Conservation (phyloP, 2,888 invertebrate species). For the Melikaiella ostensackeni region DNA sequence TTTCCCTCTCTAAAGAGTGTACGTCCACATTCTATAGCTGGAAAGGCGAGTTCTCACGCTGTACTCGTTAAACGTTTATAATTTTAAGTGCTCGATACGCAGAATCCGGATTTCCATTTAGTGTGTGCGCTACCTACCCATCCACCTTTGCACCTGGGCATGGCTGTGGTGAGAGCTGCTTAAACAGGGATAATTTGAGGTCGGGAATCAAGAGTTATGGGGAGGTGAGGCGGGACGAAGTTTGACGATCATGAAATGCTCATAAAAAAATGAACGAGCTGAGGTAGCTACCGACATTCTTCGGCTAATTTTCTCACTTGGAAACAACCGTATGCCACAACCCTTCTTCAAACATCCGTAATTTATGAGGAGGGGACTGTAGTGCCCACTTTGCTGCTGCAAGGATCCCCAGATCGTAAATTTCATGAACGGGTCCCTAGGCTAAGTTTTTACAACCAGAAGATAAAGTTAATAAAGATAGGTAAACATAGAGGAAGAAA, state of each 20-base stretch:
- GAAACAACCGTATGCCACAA: neutral
- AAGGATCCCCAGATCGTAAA: conserved; percentile 25
- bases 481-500: conserved; percentile 7
- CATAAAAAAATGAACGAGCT: conserved; percentile 15
- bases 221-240: neutral
- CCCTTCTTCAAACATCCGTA: conserved; percentile 20
- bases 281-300: conserved; percentile 19
- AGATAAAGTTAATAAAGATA: neutral
- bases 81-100: conserved; percentile 51
- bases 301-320: conserved; percentile 4
- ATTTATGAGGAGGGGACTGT: neutral
- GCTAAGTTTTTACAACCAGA: neutral
- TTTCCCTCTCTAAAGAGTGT: conserved; percentile 35
- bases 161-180: conserved; percentile 14
- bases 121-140: conserved; percentile 3
- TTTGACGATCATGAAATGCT: conserved; percentile 34
- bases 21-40: conserved; percentile 53
- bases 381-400: neutral
- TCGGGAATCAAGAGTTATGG: conserved; percentile 28
- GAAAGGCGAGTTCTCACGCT: conserved; percentile 55
- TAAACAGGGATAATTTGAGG: conserved; percentile 31
- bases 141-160: conserved; percentile 20
- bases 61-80: conserved; percentile 57
- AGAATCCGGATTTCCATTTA: conserved; percentile 38
- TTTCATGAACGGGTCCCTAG: conserved; percentile 1